Evolutionary conservation across 2,888 invertebrate species (phyloP), one percentile per base, ranked within the genome.

Genomic region (Priocnemis perturbator): DNA sequence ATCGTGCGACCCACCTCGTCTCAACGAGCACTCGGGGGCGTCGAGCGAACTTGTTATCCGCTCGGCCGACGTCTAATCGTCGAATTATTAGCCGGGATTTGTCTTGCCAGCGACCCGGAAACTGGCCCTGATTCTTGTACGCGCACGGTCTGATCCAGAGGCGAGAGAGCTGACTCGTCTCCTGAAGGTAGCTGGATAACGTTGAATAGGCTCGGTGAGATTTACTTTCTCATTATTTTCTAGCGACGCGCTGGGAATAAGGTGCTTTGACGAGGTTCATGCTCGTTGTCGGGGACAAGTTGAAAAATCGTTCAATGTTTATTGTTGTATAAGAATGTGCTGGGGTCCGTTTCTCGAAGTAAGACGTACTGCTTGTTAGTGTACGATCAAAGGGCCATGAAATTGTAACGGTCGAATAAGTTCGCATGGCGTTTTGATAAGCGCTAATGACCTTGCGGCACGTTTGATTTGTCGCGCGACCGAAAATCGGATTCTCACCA

Each of bases 31-130:
- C 52, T 59, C 48, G 44, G 53, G 44, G 53, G 23, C 53, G 23
- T 21, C 63, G 72, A 58, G 53, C 73, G 64, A 75, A 81, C 73
- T 77, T 73, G 77, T 80, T 79, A 76, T 74, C 64, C 74, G 67
- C 72, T 76, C 60, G 64, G 64, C 53, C 74, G 72, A 9, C 67
- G 69, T 73, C 81, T 74, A 76, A 73, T 78, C 71, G 73, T 73
- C 71, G 67, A 80, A 78, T 81, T 78, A 78, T 81, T 77, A 75
- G 64, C 23, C 21, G 62, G 61, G 60, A 73, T 65, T 66, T 72
- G 66, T 69, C 71, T 71, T 48, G 47, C 66, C 57, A 15, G 57
- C 62, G 70, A 69, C 45, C 61, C 61, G 65, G 66, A 68, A 69
- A 68, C 61, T 19, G 61, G 52, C 20, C 26, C 15, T 53, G 7